Percentiles rank a stretch among this genome's conserved stretches.
These are phyloP conservation scores for Aphidius colemani DNA, from an alignment of 2,888 invertebrate genomes.

Conservation along the genomic window DNA sequence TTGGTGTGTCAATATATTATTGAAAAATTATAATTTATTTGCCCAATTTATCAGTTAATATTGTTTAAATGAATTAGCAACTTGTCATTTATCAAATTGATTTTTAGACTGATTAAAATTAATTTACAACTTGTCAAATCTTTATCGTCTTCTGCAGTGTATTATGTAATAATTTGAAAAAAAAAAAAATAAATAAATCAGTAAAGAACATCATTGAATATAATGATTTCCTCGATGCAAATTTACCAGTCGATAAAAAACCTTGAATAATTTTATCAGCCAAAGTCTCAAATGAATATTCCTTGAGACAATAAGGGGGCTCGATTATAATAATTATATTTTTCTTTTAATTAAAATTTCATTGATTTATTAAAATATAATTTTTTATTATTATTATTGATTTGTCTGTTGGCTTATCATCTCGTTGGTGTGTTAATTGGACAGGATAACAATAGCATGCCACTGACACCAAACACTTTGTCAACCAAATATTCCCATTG, in stretches of 20 bases:
- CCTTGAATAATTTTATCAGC: conserved; percentile 41
- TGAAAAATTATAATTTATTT: neutral
- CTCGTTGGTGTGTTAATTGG: conserved; percentile 30
- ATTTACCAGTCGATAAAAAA: conserved; percentile 41
- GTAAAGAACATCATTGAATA: conserved; percentile 19
- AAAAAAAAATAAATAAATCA: neutral
- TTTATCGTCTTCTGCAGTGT: conserved; percentile 14
- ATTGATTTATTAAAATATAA: conserved; percentile 19
- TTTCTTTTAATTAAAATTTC: too few relatives aligned
- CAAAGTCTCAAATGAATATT: too few relatives aligned
- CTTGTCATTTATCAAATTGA: neutral
- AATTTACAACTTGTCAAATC: conserved; percentile 11
- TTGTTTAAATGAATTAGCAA: neutral
- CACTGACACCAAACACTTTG: conserved; percentile 50
- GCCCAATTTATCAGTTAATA: neutral
- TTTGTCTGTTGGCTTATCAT: conserved; percentile 11
- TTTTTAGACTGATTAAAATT: neutral
- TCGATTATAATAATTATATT: conserved; percentile 40
- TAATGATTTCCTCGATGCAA: conserved; percentile 51
- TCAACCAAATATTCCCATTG: conserved; percentile 38
- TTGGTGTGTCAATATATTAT: neutral
- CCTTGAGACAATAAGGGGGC: conserved; percentile 32
- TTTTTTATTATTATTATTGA: conserved; percentile 15
- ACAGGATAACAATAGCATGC: conserved; percentile 48
- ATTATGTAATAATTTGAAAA: conserved; percentile 26